phyloP scores from a whole-genome alignment of 2,797 vertebrate genomes.

The Taeniopygia guttata region DNA sequence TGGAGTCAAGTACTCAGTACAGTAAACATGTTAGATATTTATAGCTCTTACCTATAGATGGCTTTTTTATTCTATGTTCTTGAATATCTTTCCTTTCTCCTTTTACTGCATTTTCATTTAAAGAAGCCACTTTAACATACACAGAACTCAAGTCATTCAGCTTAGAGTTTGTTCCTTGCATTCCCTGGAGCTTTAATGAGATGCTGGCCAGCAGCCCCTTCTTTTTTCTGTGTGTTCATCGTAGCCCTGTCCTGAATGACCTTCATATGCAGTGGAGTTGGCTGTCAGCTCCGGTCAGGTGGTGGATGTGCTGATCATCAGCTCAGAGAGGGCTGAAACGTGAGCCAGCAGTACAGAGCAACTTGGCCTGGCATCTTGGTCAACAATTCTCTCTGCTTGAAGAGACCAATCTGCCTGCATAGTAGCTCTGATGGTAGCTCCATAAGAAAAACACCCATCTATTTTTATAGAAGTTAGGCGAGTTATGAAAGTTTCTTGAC shows the following conservation, averaged over 20 bases:
- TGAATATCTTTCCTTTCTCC: neutral
- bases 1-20: neutral
- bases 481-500: neutral
- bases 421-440: neutral
- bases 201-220: neutral
- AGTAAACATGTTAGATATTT: constrained; percentile 7
- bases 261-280: neutral
- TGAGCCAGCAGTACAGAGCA: neutral
- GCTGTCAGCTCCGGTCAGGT: neutral
- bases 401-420: neutral
- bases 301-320: neutral
- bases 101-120: neutral
- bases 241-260: neutral
- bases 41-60: neutral
- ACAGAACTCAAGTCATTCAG: neutral
- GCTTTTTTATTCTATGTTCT: neutral
- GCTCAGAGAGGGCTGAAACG: neutral
- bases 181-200: neutral
- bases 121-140: neutral
- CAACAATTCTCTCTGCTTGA: neutral
- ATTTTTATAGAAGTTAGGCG: neutral
- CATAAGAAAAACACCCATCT: fast-evolving
- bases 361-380: neutral
- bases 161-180: fast-evolving
- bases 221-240: neutral